Evolutionary conservation across 2,113 vertebrate species (phyloP).

Genomic region (Rousettus leschenaultii): DNA sequence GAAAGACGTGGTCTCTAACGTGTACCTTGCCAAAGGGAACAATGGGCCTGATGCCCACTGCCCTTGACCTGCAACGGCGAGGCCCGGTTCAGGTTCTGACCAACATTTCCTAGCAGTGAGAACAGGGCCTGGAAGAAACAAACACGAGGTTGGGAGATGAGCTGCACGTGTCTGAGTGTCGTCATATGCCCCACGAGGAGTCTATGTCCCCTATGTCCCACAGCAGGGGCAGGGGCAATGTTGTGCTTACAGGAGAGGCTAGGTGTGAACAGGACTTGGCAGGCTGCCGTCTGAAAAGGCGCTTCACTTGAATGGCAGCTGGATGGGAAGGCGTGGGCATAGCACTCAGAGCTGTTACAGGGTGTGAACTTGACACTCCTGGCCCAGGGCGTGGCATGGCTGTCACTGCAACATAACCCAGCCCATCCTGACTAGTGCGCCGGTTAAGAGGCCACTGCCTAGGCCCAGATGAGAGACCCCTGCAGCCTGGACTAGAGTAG

Average conservation of each 20-base stretch:
- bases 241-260: accelerated
- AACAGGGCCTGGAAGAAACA: not conserved
- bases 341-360: not conserved
- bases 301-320: not conserved
- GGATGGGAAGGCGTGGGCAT: not conserved
- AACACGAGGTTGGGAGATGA: not conserved
- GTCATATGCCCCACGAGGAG: too few relatives aligned
- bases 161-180: not conserved
- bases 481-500: accelerated
- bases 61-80: too few relatives aligned
- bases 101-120: not conserved
- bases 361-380: not conserved
- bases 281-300: not conserved
- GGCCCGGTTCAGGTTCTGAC: not conserved
- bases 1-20: not conserved
- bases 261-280: not conserved
- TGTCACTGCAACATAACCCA: not conserved
- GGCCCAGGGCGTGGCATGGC: too few relatives aligned
- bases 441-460: accelerated
- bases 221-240: not conserved
- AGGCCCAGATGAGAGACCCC: not conserved
- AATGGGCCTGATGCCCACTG: not conserved
- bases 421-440: not conserved
- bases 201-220: accelerated
- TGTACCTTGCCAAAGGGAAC: not conserved